phyloP scores from a whole-genome alignment of 2,888 invertebrate genomes.

The Spodoptera littoralis region DNA sequence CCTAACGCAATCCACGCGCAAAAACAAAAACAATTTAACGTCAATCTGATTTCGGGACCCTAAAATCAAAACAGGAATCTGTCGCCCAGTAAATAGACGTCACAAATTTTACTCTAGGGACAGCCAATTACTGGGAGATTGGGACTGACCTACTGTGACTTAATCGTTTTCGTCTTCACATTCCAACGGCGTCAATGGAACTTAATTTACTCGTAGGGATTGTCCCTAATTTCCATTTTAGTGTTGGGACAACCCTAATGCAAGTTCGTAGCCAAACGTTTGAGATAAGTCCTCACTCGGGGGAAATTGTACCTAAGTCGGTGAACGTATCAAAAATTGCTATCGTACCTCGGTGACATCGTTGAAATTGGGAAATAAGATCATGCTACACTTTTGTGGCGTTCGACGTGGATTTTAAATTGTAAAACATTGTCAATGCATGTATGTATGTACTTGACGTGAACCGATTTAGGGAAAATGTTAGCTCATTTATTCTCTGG shows the following conservation, averaged over 20 bases:
- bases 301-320: slow-evolving; percentile 38
- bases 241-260: slow-evolving; percentile 25
- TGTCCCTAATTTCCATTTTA: slow-evolving; percentile 45
- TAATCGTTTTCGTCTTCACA: slow-evolving; percentile 51
- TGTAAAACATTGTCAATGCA: slow-evolving; percentile 1
- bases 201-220: slow-evolving; percentile 50
- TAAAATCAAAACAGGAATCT: slow-evolving; percentile 53
- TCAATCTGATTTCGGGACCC: slow-evolving; percentile 38
- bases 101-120: slow-evolving; percentile 40
- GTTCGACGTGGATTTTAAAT: slow-evolving; percentile 7
- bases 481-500: neutral
- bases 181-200: slow-evolving; percentile 47
- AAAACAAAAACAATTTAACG: slow-evolving; percentile 52
- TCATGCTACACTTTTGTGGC: slow-evolving; percentile 15
- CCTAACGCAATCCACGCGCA: slow-evolving; percentile 18
- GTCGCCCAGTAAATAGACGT: slow-evolving; percentile 40
- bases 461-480: neutral
- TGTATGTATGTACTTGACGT: neutral
- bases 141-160: slow-evolving; percentile 34
- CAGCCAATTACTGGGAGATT: slow-evolving; percentile 39
- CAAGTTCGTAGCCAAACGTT: slow-evolving; percentile 30
- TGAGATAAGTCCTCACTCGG: slow-evolving; percentile 46
- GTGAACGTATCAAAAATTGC: slow-evolving; percentile 38
- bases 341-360: slow-evolving; percentile 31
- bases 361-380: slow-evolving; percentile 19